Evolutionary conservation across 2,113 vertebrate genomes (phyloP).

Genomic region (Salvelinus alpinus): DNA sequence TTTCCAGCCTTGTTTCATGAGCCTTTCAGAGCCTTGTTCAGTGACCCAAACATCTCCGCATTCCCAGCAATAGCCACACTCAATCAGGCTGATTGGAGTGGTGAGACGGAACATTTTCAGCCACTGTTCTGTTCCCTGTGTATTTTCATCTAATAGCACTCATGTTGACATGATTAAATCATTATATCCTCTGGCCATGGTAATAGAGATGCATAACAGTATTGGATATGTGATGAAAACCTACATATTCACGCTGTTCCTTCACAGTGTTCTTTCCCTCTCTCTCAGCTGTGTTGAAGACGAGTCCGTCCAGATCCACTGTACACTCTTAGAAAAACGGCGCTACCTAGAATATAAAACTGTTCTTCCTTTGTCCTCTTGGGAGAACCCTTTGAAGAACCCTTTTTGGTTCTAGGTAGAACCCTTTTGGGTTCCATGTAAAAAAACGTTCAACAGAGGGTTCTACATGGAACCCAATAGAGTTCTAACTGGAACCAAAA

Average conservation of each 20-base stretch:
- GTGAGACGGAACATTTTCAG: constrained; percentile 53
- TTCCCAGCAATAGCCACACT: constrained; percentile 23
- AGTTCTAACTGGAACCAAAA: no score
- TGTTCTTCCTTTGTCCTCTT: no score
- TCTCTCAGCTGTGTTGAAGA: constrained; percentile 64
- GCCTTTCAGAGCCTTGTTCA: constrained; percentile 29
- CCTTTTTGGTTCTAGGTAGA: no score
- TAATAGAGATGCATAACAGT: constrained; percentile 53
- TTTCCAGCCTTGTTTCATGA: constrained; percentile 6
- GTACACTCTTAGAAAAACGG: constrained; percentile 48
- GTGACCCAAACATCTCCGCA: constrained; percentile 19
- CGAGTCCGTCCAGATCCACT: constrained; percentile 63
- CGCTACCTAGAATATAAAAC: no score
- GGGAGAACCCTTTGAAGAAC: no score
- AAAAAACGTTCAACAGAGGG: no score
- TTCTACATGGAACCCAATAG: no score
- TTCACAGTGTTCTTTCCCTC: constrained; percentile 47
- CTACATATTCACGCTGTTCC: constrained; percentile 50
- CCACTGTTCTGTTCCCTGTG: constrained; percentile 37
- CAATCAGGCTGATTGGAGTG: constrained; percentile 44
- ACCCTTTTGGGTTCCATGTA: no score
- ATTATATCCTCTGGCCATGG: constrained; percentile 63
- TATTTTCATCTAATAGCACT: constrained; percentile 62
- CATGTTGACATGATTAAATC: constrained; percentile 67
- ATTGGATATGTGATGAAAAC: constrained; percentile 67